These are phyloP conservation scores for Origma solitaria DNA, from an alignment of 2,113 vertebrate genomes.

Conservation along the genomic window DNA sequence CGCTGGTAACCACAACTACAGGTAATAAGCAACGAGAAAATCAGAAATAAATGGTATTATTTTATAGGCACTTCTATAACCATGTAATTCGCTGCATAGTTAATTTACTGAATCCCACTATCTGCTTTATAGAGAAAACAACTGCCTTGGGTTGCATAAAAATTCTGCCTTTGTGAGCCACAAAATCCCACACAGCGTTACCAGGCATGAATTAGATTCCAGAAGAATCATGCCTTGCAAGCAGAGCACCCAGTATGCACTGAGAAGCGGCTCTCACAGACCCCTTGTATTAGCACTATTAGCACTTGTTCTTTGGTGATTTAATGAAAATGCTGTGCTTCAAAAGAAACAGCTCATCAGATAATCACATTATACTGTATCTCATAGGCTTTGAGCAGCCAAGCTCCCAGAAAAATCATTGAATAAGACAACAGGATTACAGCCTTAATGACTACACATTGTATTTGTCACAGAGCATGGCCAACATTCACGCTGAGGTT, in stretches of 20 bases:
- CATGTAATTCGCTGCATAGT: neutral
- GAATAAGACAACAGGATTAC: neutral
- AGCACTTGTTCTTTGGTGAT: neutral
- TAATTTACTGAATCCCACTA: neutral
- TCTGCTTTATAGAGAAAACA: neutral
- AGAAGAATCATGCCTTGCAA: neutral
- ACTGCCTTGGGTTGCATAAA: neutral
- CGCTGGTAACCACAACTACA: neutral
- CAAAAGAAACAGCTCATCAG: slow-evolving; percentile 17
- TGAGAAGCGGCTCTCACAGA: neutral
- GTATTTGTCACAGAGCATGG: neutral
- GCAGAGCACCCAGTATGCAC: neutral
- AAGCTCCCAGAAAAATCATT: neutral
- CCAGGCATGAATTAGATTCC: neutral
- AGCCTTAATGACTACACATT: neutral
- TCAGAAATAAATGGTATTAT: neutral
- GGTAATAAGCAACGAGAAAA: neutral
- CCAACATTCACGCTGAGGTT: neutral
- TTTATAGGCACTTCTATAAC: slow-evolving; percentile 36
- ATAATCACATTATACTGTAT: neutral
- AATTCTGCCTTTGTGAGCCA: neutral
- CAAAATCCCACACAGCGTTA: neutral
- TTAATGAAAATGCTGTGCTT: neutral
- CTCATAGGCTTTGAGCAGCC: neutral
- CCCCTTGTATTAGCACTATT: neutral